Percentiles rank a stretch among this genome's conserved stretches.
These are phyloP conservation scores for Calidris pugnax DNA, from an alignment of 2,113 vertebrate species.

Conservation along the genomic window DNA sequence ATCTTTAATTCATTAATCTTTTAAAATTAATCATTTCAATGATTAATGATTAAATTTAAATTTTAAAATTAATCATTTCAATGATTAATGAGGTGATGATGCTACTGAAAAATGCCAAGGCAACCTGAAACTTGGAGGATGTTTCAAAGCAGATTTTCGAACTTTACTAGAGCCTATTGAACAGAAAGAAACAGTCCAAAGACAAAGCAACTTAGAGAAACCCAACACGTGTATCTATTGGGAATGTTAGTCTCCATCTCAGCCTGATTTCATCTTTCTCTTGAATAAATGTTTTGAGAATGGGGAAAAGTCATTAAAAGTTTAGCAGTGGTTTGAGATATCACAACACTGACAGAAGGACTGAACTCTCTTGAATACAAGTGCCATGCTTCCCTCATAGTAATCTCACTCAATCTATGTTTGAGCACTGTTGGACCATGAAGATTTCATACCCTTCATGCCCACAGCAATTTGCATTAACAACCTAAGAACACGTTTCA, in stretches of 20 bases:
- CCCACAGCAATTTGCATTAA: neutral
- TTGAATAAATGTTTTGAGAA: neutral
- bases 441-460: neutral
- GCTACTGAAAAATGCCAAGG: neutral
- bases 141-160: neutral
- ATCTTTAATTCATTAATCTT: neutral
- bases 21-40: neutral
- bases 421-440: neutral
- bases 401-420: neutral
- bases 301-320: neutral
- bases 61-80: neutral
- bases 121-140: neutral
- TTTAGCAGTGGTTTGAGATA: neutral
- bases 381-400: neutral
- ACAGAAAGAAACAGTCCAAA: neutral
- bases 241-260: neutral
- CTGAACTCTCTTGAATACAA: neutral
- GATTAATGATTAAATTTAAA: no score
- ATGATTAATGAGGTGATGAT: neutral
- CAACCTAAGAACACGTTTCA: neutral
- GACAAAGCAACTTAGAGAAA: neutral
- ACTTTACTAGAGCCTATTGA: neutral
- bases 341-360: neutral
- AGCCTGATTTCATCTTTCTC: neutral
- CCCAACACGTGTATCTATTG: neutral